These are phyloP conservation scores for Bettongia penicillata DNA, from an alignment of 2,113 vertebrate species.

Conservation along the genomic window DNA sequence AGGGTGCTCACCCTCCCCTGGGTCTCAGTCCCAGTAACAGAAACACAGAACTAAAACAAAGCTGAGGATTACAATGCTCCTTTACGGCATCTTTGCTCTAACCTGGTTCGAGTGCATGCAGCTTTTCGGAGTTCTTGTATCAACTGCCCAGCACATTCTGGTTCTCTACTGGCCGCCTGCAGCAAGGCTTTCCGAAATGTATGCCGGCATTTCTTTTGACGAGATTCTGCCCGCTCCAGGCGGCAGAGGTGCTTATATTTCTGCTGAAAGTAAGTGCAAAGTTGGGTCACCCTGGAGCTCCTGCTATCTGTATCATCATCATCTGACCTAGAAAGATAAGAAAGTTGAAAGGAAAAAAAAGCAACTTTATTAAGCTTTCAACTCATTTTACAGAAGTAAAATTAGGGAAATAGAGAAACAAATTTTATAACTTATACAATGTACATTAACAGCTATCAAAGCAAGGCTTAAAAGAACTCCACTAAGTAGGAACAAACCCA, in stretches of 20 bases:
- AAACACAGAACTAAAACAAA: not conserved
- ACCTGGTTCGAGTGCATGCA: conserved; percentile 87
- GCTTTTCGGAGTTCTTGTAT: conserved; percentile 90
- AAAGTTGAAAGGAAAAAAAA: conserved; percentile 58
- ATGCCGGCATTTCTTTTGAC: conserved; percentile 95
- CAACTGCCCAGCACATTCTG: conserved; percentile 91
- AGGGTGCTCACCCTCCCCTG: rapidly evolving
- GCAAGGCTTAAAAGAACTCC: not conserved
- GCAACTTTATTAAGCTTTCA: not conserved
- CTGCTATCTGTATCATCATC: conserved; percentile 88
- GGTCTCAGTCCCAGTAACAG: not conserved
- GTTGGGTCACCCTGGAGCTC: conserved; percentile 93
- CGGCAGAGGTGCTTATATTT: conserved; percentile 99
- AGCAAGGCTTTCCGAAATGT: conserved; percentile 95
- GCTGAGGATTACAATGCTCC: not conserved
- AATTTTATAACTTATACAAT: not conserved
- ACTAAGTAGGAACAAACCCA: not conserved
- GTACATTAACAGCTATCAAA: conserved; percentile 4
- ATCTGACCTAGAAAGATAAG: conserved; percentile 82
- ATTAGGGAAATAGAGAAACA: not conserved
- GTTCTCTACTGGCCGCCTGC: conserved; percentile 94
- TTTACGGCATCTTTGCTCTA: conserved; percentile 38
- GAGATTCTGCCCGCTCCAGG: conserved; percentile 94
- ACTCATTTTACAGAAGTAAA: not conserved
- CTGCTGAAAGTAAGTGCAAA: conserved; percentile 98